Evolutionary conservation across 1,140 invertebrate species (phyloP), one percentile per base, ranked within the genome.

Genomic region (Telenomus remus): DNA sequence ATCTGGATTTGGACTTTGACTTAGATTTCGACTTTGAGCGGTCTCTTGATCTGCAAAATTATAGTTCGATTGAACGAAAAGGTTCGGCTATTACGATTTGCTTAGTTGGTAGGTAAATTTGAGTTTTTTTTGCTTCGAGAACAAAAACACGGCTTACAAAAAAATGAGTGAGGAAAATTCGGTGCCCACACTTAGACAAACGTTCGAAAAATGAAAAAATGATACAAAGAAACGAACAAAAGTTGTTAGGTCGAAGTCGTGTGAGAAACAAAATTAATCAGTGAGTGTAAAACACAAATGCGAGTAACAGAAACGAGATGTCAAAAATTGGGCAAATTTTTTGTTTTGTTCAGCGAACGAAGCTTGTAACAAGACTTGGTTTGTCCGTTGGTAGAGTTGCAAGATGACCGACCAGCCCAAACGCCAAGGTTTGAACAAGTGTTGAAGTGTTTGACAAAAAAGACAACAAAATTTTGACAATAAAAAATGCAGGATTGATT

Each of bases 1-100:
- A 91, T 84, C 90, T 88, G 54, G 90, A 91, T 82, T 90, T 89
- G 69, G 90, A 90, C 81, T 89, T 89, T 79, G 89, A 91, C 77
- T 89, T 89, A 71, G 90, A 89, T 81, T 87, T 86, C 60, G 89
- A 90, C 82, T 88, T 89, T 77, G 89, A 91, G 59, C 89, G 86
- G 79, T 91, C 90, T 76, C 87, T 88, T 72, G 91, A 92, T 86
- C 91, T 91, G 82, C 51, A 87, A 87, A 86, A 85, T 84, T 83
- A 84, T 82, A 85, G 74, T 78, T 82, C 76, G 80, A 79, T 81
- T 82, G 77, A 81, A 82, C 54, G 71, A 81, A 73, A 74, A 48
- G 12, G n/a, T 59, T 79, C 69, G 61, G 69, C 78, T 66, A 55
- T 78, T 68, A 13, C 56, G 4, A 48, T 57, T 48, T 47, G 47